These are phyloP conservation scores for Chloropsis cyanopogon DNA, from an alignment of 2,113 vertebrate genomes.

Conservation along the genomic window DNA sequence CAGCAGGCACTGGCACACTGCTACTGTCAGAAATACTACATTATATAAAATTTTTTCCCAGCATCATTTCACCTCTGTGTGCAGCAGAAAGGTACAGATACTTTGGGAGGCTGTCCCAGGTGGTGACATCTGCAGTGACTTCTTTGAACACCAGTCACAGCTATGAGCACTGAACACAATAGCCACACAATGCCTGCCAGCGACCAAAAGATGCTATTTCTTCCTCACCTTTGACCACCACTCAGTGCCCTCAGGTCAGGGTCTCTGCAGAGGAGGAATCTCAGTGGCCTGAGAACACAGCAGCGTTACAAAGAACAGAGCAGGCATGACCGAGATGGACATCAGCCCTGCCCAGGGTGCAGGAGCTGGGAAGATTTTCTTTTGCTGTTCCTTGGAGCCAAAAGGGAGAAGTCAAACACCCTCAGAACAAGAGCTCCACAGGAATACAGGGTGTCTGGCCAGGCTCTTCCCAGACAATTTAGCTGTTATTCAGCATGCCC, in stretches of 20 bases:
- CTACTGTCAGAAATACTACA: background rate
- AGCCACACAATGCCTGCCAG: background rate
- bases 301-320: background rate
- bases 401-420: background rate
- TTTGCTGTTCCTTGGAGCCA: background rate
- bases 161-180: background rate
- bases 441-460: background rate
- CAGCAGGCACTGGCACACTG: background rate
- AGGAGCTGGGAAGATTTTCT: background rate
- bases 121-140: background rate
- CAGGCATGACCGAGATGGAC: accelerated
- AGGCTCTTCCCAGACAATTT: background rate
- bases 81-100: background rate
- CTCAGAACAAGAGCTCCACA: background rate
- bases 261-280: background rate
- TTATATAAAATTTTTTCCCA: background rate
- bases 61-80: background rate
- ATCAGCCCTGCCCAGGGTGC: background rate
- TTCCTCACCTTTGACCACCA: background rate
- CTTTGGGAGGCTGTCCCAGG: background rate
- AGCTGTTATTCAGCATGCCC: background rate
- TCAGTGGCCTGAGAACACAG: background rate
- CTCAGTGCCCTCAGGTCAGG: background rate
- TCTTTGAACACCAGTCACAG: background rate
- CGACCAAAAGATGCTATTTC: background rate